Evolutionary conservation across 2,888 invertebrate genomes (phyloP).

Genomic region (Agrypnus murinus): DNA sequence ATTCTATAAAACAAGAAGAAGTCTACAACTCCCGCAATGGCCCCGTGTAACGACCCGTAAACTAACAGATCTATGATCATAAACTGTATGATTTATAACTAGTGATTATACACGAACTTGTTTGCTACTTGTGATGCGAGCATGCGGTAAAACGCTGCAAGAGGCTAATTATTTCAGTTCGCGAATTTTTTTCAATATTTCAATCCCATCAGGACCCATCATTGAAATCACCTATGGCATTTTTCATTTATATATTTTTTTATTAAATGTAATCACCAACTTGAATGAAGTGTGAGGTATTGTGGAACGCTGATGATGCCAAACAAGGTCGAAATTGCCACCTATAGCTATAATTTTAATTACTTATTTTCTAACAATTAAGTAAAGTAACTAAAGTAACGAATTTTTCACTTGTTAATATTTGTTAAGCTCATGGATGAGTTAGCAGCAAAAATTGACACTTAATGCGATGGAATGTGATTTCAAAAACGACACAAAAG

Average conservation of each 20-base stretch:
- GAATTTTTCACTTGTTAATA: too few relatives aligned
- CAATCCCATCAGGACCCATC: not conserved
- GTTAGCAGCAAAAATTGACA: not conserved
- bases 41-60: constrained; percentile 35
- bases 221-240: too few relatives aligned
- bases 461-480: constrained; percentile 5
- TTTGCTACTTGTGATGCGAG: constrained; percentile 23
- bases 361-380: too few relatives aligned
- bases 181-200: not conserved
- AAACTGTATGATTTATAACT: constrained; percentile 30
- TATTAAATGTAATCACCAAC: too few relatives aligned
- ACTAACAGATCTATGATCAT: constrained; percentile 37
- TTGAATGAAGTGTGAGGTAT: too few relatives aligned
- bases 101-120: constrained; percentile 24
- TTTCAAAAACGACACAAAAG: not conserved
- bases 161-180: not conserved
- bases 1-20: constrained; percentile 18
- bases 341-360: too few relatives aligned
- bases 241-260: too few relatives aligned
- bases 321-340: too few relatives aligned
- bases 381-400: too few relatives aligned
- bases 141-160: not conserved
- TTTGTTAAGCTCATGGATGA: too few relatives aligned
- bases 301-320: too few relatives aligned
- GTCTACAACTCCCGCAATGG: constrained; percentile 29